A percentile compares a stretch with the other conserved stretches of the same genome.
phyloP scores from a whole-genome alignment of 2,113 vertebrate species.

The Maccullochella peelii region DNA sequence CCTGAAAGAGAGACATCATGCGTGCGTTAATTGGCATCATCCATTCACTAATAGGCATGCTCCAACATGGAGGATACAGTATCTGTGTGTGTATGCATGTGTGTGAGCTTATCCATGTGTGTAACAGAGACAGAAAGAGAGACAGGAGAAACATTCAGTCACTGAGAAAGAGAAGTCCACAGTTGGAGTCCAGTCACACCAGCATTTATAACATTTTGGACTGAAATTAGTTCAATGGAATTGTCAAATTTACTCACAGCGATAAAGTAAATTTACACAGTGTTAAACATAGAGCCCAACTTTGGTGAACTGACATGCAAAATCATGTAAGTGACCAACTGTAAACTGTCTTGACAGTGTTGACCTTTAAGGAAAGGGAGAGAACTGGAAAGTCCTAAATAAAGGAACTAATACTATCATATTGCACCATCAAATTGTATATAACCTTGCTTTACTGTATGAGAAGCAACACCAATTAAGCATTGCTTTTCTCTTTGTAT shows the following conservation, averaged over 20 bases:
- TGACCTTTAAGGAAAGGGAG: neutral
- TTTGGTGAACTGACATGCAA: neutral
- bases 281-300: neutral
- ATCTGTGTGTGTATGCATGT: neutral
- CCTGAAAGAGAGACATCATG: constrained; percentile 21
- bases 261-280: neutral
- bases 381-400: neutral
- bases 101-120: neutral
- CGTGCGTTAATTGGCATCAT: constrained; percentile 24
- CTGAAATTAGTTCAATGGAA: neutral
- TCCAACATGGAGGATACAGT: neutral
- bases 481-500: neutral
- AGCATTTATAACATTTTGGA: neutral
- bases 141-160: no score
- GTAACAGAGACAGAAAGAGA: neutral
- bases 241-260: neutral
- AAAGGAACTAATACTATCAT: neutral
- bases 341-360: neutral
- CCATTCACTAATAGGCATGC: neutral
- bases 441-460: neutral
- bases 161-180: neutral
- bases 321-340: neutral
- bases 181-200: neutral
- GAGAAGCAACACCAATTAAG: no score
- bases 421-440: neutral